Base-by-base conservation (phyloP, 2,113 vertebrate genomes). In the Bubo blakistoni region DNA sequence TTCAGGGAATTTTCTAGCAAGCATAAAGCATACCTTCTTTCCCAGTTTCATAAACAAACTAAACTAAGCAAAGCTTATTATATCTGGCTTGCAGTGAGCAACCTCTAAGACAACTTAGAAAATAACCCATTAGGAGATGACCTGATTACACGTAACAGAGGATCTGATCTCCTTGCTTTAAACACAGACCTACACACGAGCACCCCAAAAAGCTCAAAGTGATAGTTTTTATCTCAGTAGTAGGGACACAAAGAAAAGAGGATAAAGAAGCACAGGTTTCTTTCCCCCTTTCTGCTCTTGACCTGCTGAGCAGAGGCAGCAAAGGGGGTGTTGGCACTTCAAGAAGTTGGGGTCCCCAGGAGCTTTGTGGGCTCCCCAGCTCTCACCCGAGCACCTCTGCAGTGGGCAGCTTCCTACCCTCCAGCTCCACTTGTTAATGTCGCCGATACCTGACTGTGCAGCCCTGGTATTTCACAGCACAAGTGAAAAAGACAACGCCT, bases 381-480 rank as follows among this genome's bases (percentile, higher is more conserved):
- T 59, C 58, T 32, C 46, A 40, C 24, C 17, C 0, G 1, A 52
- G 61, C 44, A 36, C 26, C 44, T 34, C 14, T 29, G 70, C 54
- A 19, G 38, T 6, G 38, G 34, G 34, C 42, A 81, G 52, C 69
- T 54, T 61, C 1, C 1, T 11, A 24, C 24, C 34, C 16, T 3
- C 55, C 93, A 46, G 21, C 63, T 46, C n/a, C 38, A 7, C 72
- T 24, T 4, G 32, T 42, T 57, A 8, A 21, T 10, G 26, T 11
- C 15, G 1, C 36, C 9, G 17, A 16, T 11, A 15, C 5, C 58
- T 2, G 7, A 11, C 42, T 4, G 12, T 1, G 24, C 1, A 22
- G 10, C 66, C 32, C 10, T 2, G 65, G 42, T 11, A 12, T 18
- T 40, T 62, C 4, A 32, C 21, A 67, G 47, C 52, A 29, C 36